Evolutionary conservation across 1,140 invertebrate species (phyloP).

Genomic region (Nasonia giraulti): DNA sequence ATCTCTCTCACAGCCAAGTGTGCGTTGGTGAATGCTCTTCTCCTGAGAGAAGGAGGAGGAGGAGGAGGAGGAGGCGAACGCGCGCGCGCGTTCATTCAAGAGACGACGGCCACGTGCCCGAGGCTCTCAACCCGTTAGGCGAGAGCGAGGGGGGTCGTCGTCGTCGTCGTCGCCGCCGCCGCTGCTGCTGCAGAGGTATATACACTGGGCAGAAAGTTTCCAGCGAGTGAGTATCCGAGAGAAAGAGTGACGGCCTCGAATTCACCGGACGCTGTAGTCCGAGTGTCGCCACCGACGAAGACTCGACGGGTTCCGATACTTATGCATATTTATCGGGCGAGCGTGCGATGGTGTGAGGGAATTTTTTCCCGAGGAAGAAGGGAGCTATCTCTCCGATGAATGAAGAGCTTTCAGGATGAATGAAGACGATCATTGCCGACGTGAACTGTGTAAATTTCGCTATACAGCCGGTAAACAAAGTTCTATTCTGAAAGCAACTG

Average conservation of each 20-base stretch:
- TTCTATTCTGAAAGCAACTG: too few relatives aligned
- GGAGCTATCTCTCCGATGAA: background rate
- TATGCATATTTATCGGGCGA: background rate
- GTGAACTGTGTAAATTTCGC: too few relatives aligned
- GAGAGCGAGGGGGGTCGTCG: conserved; percentile 19
- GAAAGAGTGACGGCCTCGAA: background rate
- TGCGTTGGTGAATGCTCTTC: conserved; percentile 35
- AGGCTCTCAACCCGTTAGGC: conserved; percentile 66
- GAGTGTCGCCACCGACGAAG: background rate
- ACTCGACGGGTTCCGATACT: background rate
- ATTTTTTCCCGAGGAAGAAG: background rate
- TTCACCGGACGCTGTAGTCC: conserved; percentile 16
- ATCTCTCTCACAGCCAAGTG: background rate
- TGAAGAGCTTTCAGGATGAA: background rate
- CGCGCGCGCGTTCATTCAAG: conserved; percentile 66
- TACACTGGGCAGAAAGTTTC: background rate
- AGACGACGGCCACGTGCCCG: conserved; percentile 67
- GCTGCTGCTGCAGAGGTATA: background rate
- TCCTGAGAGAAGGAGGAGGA: background rate
- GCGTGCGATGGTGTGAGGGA: background rate
- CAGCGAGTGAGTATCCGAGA: background rate
- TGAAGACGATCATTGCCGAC: background rate
- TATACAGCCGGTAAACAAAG: too few relatives aligned
- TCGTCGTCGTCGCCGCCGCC: background rate
- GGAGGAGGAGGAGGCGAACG: background rate